Percentiles rank a stretch among this genome's conserved stretches.
These are phyloP conservation scores for Ceratina australensis DNA, from an alignment of 1,140 invertebrate species.

Conservation along the genomic window DNA sequence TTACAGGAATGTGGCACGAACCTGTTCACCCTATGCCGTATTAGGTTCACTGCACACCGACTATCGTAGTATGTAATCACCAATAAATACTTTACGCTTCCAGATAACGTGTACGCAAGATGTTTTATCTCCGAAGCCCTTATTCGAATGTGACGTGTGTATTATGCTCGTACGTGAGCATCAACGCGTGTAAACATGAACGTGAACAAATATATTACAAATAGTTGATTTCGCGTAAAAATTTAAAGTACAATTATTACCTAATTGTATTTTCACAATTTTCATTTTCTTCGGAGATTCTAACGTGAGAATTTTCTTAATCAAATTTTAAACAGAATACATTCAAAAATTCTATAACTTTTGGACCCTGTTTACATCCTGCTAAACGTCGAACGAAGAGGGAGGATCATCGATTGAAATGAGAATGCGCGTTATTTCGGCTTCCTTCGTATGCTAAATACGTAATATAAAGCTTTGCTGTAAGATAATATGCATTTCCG, in stretches of 20 bases:
- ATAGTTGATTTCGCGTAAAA: no score
- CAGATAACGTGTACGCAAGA: constrained; percentile 49
- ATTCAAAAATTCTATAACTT: no score
- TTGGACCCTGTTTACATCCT: no score
- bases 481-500: constrained; percentile 69
- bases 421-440: not conserved
- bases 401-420: not conserved
- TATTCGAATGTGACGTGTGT: constrained; percentile 60
- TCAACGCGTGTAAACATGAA: constrained; percentile 29
- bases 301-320: no score
- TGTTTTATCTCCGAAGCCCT: constrained; percentile 48
- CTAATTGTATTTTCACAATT: no score
- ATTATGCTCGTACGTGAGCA: constrained; percentile 47
- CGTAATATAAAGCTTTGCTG: constrained; percentile 52
- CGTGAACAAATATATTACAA: no score
- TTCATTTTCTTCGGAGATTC: no score
- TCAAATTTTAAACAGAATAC: no score
- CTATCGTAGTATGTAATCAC: constrained; percentile 34
- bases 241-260: no score
- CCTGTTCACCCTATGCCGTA: not conserved
- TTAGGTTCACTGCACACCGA: not conserved
- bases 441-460: constrained; percentile 19
- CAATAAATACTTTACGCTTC: constrained; percentile 50
- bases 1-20: not conserved
- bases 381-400: no score